phyloP scores from a whole-genome alignment of 2,888 invertebrate species.

The Nomada fabriciana region DNA sequence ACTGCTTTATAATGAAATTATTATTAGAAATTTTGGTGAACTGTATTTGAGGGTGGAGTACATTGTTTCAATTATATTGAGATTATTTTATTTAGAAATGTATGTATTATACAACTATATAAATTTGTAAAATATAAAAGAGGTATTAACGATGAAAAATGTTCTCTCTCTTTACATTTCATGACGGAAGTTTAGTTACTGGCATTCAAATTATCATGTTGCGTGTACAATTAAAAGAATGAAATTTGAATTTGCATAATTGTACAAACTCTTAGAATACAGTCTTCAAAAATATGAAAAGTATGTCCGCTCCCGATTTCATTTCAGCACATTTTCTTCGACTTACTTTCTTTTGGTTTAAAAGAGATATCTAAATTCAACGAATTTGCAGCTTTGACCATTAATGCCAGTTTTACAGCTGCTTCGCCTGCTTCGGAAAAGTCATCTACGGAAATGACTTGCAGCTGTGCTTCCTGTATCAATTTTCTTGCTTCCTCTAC shows the following conservation, averaged over 20 bases:
- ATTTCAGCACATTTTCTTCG: conserved; percentile 1
- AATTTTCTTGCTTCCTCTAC: conserved; percentile 83
- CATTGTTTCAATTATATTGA: not conserved
- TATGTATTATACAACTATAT: conserved; percentile 3
- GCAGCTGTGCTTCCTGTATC: conserved; percentile 69
- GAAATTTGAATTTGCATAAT: not conserved
- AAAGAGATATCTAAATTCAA: conserved; percentile 68
- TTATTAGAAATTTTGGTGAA: too few relatives aligned
- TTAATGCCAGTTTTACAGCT: conserved; percentile 67
- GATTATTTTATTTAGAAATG: conserved; percentile 31
- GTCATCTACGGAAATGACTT: conserved; percentile 73
- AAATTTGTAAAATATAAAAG: conserved; percentile 16
- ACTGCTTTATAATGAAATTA: too few relatives aligned
- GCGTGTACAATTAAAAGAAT: not conserved
- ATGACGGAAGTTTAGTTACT: not conserved
- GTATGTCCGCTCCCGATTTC: not conserved
- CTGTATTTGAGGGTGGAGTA: not conserved
- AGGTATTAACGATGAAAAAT: not conserved
- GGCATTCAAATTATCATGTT: not conserved
- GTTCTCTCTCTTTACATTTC: not conserved
- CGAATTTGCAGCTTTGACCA: conserved; percentile 65
- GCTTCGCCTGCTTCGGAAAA: conserved; percentile 71
- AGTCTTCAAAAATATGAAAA: conserved; percentile 15
- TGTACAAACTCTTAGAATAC: conserved; percentile 19
- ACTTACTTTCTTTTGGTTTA: conserved; percentile 27